Conservation (phyloP, 2,797 vertebrate genomes). For the Syndactyla subalaris region DNA sequence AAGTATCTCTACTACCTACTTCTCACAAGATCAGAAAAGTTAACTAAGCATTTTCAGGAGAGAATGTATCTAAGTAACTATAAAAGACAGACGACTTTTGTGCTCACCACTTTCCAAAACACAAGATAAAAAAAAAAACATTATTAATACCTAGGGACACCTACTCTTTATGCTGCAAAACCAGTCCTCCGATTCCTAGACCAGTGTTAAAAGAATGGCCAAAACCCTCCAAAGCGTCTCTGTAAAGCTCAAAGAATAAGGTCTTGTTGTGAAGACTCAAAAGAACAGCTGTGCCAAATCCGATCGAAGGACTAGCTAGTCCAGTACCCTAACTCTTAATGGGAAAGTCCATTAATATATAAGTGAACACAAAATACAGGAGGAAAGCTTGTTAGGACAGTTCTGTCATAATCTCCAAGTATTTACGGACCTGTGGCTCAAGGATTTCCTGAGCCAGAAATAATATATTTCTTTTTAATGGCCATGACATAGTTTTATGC, state of each 20-base stretch:
- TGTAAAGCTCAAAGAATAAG: neutral
- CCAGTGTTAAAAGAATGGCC: neutral
- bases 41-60: neutral
- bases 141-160: neutral
- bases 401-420: neutral
- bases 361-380: neutral
- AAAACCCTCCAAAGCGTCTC: neutral
- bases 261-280: neutral
- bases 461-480: neutral
- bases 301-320: neutral
- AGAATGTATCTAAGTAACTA: neutral
- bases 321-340: neutral
- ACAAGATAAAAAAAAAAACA: neutral
- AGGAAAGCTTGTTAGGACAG: neutral
- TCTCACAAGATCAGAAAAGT: neutral
- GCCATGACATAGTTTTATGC: neutral
- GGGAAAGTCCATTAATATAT: neutral
- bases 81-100: neutral
- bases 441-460: neutral
- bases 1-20: neutral
- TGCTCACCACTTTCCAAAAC: neutral
- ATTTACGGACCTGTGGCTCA: neutral
- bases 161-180: neutral
- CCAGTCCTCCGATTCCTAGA: accelerated
- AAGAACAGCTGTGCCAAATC: neutral